Evolutionary conservation across 2,888 invertebrate genomes (phyloP).

Genomic region (Nemurella pictetii): DNA sequence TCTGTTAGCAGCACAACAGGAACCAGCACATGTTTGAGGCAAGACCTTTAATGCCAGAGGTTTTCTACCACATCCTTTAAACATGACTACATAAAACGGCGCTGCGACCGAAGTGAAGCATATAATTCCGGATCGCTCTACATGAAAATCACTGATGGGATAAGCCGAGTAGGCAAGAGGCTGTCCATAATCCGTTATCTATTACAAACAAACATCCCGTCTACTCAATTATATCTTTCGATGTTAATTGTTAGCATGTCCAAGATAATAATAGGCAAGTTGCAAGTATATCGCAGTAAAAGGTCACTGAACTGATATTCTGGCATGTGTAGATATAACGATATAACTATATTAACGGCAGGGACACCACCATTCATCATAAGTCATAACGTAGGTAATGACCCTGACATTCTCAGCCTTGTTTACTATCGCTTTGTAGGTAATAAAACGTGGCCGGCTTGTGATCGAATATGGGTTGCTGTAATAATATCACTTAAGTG

Average conservation of each 20-base stretch:
- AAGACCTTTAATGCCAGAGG: too few relatives aligned
- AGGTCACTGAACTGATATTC: background rate
- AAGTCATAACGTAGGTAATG: background rate
- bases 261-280: background rate
- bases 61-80: too few relatives aligned
- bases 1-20: too few relatives aligned
- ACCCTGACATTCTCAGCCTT: background rate
- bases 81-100: too few relatives aligned
- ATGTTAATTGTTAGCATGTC: background rate
- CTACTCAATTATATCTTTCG: too few relatives aligned
- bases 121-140: too few relatives aligned
- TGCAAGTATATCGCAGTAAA: background rate
- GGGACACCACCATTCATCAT: background rate
- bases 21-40: too few relatives aligned
- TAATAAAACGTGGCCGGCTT: background rate
- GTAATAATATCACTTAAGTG: background rate
- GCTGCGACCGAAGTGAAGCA: too few relatives aligned
- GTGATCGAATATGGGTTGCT: background rate
- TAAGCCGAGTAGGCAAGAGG: too few relatives aligned
- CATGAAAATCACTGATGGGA: too few relatives aligned
- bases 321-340: background rate
- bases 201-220: too few relatives aligned
- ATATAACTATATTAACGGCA: background rate
- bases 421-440: background rate
- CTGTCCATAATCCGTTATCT: too few relatives aligned